Evolutionary conservation across 2,888 invertebrate genomes (phyloP).

Genomic region (Zelleria hepariella): DNA sequence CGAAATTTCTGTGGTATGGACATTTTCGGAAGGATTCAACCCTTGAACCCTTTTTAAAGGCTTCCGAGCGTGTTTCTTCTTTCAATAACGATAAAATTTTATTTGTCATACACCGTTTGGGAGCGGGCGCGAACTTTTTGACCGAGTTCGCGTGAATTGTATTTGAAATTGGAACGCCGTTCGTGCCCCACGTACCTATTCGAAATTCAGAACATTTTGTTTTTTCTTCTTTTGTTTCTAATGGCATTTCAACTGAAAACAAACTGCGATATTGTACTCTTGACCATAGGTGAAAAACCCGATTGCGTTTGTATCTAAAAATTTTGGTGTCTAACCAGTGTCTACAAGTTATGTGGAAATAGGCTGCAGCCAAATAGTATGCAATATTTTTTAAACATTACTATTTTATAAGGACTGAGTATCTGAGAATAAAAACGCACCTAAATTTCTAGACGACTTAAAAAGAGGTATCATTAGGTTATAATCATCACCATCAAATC

Average conservation of each 20-base stretch:
- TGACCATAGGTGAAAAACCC: too few species aligned
- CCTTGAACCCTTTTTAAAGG: conserved; percentile 27
- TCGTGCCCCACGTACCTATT: background rate
- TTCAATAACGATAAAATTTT: conserved; percentile 2
- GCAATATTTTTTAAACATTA: too few species aligned
- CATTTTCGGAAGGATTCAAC: conserved; percentile 8
- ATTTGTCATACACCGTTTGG: background rate
- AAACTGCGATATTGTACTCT: too few species aligned
- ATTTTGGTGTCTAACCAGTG: too few species aligned
- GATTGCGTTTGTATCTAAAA: too few species aligned
- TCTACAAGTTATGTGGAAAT: too few species aligned
- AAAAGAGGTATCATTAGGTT: too few species aligned
- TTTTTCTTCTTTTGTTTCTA: background rate
- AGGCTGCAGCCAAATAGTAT: too few species aligned
- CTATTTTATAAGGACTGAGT: too few species aligned
- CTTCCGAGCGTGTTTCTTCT: conserved; percentile 5
- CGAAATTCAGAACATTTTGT: background rate
- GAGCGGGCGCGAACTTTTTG: background rate
- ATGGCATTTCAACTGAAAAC: background rate
- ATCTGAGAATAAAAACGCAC: too few species aligned
- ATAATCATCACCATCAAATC: too few species aligned
- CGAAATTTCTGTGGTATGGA: conserved; percentile 27
- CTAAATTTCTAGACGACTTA: too few species aligned
- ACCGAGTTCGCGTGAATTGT: background rate
- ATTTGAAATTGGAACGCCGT: background rate